Percentiles rank a stretch among this genome's conserved stretches.
Evolutionary conservation across 2,797 vertebrate species (phyloP).

Genomic region (Lagorchestes hirsutus): DNA sequence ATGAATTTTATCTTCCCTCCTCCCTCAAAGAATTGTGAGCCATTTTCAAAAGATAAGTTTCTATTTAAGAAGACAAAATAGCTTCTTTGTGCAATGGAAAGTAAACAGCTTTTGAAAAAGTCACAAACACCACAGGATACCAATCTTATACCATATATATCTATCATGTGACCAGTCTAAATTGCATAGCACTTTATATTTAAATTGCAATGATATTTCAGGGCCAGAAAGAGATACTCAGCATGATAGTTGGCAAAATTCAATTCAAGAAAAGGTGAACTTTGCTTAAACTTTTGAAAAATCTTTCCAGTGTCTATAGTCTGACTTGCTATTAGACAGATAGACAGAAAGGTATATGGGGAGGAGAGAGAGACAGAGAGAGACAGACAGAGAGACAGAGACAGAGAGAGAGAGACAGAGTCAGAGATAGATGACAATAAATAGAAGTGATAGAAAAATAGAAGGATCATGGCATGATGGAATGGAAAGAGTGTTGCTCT

Average conservation of each 20-base stretch:
- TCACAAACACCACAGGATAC: conserved; percentile 34
- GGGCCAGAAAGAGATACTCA: conserved; percentile 20
- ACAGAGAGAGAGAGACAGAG: no score
- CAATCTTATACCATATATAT: conserved; percentile 44
- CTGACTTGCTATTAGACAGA: not conserved
- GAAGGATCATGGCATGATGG: not conserved
- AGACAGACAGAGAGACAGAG: no score
- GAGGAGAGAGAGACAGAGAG: no score
- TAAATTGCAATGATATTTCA: conserved; percentile 34
- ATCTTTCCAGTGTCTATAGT: conserved; percentile 33
- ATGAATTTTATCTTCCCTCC: conserved; percentile 58
- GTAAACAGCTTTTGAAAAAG: conserved; percentile 69
- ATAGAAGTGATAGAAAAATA: not conserved
- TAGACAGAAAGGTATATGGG: no score
- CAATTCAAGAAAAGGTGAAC: conserved; percentile 31
- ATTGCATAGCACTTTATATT: conserved; percentile 29
- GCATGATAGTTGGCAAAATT: not conserved
- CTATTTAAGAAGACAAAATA: conserved; percentile 65
- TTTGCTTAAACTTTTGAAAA: conserved; percentile 33
- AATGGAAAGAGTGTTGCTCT: not conserved
- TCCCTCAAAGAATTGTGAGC: conserved; percentile 49
- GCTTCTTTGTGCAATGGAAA: conserved; percentile 60
- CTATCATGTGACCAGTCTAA: conserved; percentile 45
- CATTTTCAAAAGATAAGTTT: conserved; percentile 63
- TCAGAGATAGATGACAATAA: no score